Percentiles rank a stretch among this genome's conserved stretches.
Evolutionary conservation across 35 echinoderm and acorn worm species (phyloP).

Genomic region (Acanthaster planci): DNA sequence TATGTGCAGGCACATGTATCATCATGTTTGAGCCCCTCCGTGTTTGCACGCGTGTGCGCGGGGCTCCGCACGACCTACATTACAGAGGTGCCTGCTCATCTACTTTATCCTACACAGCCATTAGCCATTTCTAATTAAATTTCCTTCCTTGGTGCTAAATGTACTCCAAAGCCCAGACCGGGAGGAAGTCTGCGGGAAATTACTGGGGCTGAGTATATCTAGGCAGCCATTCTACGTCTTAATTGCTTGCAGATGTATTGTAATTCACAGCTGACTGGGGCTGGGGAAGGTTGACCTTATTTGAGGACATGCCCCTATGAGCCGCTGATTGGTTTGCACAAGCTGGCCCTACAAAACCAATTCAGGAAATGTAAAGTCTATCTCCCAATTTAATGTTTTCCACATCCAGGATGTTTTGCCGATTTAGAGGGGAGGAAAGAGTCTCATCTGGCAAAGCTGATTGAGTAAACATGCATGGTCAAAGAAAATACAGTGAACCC

Average conservation of each 20-base stretch:
- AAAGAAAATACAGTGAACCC: neutral
- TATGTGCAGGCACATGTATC: neutral
- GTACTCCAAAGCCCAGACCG: neutral
- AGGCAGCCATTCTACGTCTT: constrained; percentile 13
- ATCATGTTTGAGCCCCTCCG: neutral
- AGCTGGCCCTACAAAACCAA: too few species aligned
- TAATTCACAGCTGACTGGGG: neutral
- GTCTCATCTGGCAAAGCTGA: constrained; percentile 15
- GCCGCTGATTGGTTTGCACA: constrained; percentile 12
- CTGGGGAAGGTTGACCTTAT: constrained; percentile 12
- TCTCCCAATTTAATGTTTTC: neutral
- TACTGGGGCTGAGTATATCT: constrained; percentile 23
- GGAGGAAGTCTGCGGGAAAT: constrained; percentile 29
- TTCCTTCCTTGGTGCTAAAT: constrained; percentile 33
- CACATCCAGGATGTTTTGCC: constrained; percentile 2
- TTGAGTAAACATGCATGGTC: constrained; percentile 5
- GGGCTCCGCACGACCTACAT: constrained; percentile 18
- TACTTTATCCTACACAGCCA: constrained; percentile 14
- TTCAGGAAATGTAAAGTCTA: too few species aligned
- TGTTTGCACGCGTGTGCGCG: neutral
- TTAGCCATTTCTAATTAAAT: constrained; percentile 34
- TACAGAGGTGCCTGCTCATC: constrained; percentile 12
- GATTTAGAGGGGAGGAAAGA: neutral
- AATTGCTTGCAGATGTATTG: constrained; percentile 31
- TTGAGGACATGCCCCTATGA: neutral